A percentile compares a stretch with the other conserved stretches of the same genome.
Conservation (phyloP, 2,797 vertebrate species). For the Epinephelus awoara region DNA sequence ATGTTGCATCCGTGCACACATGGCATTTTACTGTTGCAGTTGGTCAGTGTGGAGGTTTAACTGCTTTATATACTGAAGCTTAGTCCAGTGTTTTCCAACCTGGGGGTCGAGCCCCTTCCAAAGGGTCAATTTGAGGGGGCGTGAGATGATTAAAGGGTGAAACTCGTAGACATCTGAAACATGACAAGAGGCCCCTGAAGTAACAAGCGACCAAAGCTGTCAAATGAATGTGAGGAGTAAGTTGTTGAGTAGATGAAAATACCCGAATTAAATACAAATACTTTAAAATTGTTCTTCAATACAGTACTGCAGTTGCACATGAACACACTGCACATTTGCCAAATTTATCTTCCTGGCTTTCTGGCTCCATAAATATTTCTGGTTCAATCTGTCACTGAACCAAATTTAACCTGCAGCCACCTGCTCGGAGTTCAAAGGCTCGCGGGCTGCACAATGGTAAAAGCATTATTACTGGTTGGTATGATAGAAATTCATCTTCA, state of each 20-base stretch:
- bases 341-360: not conserved
- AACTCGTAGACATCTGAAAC: not conserved
- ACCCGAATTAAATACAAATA: not conserved
- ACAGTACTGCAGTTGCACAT: not conserved
- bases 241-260: not conserved
- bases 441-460: not conserved
- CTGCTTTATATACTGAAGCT: not conserved
- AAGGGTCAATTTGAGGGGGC: not conserved
- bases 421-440: not conserved
- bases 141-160: not conserved
- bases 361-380: slow-evolving; percentile 4
- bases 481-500: slow-evolving; percentile 54
- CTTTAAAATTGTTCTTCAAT: not conserved
- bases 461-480: slow-evolving; percentile 29
- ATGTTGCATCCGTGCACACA: not conserved
- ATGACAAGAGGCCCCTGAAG: not conserved
- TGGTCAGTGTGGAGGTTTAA: not conserved
- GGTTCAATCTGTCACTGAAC: slow-evolving; percentile 1
- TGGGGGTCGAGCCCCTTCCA: not conserved
- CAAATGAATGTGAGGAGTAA: not conserved
- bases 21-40: not conserved
- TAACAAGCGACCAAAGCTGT: not conserved
- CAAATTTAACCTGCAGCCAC: not conserved
- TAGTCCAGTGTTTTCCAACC: not conserved
- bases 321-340: not conserved